Evolutionary conservation across 2,113 vertebrate species (phyloP).

Genomic region (Vulpes ferrilata): DNA sequence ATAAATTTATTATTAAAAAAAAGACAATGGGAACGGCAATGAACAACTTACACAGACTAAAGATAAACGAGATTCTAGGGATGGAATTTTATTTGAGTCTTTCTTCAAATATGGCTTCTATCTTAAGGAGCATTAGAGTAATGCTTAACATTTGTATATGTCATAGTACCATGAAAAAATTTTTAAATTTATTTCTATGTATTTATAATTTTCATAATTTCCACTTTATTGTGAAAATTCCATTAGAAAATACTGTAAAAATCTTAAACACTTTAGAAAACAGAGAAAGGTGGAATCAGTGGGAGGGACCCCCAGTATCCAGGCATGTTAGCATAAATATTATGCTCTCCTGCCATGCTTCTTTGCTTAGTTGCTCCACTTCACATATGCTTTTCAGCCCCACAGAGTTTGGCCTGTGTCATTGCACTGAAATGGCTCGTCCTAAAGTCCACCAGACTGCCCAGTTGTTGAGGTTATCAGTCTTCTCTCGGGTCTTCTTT

Average conservation of each 20-base stretch:
- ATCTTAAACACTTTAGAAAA: slow-evolving; percentile 26
- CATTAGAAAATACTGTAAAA: not conserved
- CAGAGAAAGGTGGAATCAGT: not conserved
- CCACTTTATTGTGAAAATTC: slow-evolving; percentile 29
- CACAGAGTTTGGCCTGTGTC: not conserved
- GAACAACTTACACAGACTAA: not conserved
- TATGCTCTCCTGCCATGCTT: not conserved
- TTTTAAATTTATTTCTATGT: slow-evolving; percentile 5
- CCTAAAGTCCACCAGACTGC: not conserved
- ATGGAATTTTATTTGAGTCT: slow-evolving; percentile 19
- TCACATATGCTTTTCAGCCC: not conserved
- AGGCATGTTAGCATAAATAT: not conserved
- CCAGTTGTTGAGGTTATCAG: not conserved
- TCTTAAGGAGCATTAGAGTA: slow-evolving; percentile 27
- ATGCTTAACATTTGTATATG: slow-evolving; percentile 27
- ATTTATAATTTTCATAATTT: slow-evolving; percentile 11
- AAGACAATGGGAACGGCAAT: not conserved
- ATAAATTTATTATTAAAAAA: too few species aligned
- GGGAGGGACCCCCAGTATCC: not conserved
- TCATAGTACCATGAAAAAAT: too few species aligned
- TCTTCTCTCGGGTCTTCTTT: not conserved
- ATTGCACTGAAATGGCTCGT: not conserved
- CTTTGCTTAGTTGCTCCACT: not conserved
- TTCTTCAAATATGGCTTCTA: slow-evolving; percentile 40
- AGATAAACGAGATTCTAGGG: not conserved